A percentile compares a stretch with the other conserved stretches of the same genome.
Evolutionary conservation across 2,888 invertebrate species (phyloP).

Genomic region (Arctia plantaginis): DNA sequence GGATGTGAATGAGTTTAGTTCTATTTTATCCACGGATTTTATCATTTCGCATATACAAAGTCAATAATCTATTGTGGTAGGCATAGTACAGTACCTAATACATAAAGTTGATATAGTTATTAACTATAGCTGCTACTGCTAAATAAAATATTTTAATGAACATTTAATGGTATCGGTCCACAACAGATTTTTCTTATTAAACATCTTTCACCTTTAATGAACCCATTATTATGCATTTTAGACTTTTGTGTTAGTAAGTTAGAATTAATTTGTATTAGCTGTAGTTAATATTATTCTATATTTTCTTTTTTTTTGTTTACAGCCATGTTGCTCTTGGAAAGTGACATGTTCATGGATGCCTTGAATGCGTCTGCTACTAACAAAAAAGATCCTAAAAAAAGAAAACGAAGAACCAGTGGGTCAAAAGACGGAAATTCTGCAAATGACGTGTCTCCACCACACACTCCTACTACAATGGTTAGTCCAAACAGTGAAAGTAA

Average conservation of each 20-base stretch:
- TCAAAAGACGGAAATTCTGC: constrained; percentile 88
- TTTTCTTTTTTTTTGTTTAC: constrained; percentile 71
- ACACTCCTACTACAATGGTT: constrained; percentile 82
- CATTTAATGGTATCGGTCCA: no score
- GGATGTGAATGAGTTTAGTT: no score
- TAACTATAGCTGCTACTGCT: not conserved
- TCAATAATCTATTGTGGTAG: not conserved
- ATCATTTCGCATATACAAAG: not conserved
- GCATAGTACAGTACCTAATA: not conserved
- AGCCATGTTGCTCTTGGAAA: constrained; percentile 94
- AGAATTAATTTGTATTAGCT: not conserved
- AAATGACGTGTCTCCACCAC: constrained; percentile 84
- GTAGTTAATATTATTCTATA: constrained; percentile 1
- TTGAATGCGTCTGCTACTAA: constrained; percentile 92
- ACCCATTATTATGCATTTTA: constrained; percentile 49
- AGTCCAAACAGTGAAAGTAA: constrained; percentile 80
- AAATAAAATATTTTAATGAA: not conserved
- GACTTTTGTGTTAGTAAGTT: constrained; percentile 19
- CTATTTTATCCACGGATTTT: not conserved
- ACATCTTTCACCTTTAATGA: constrained; percentile 3
- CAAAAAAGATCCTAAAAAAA: constrained; percentile 91
- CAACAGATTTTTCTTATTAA: no score
- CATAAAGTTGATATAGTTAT: not conserved
- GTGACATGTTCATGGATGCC: constrained; percentile 97
- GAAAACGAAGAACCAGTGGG: constrained; percentile 90